Base-by-base conservation (phyloP, 2,113 vertebrate species). In the Dolichallabes microphthalmus region DNA sequence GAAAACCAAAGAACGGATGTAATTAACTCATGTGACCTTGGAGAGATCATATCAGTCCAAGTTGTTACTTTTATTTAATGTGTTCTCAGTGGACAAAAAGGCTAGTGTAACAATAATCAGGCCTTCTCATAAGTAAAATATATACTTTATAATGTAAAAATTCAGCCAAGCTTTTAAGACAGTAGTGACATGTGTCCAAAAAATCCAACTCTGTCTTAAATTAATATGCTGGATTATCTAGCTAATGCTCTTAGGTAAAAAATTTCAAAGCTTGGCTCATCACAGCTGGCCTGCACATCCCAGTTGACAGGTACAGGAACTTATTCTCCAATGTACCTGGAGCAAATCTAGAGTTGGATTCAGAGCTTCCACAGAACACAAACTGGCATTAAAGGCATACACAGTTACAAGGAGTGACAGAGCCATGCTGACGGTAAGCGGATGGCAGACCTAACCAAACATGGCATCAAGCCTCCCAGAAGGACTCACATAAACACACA, bases 321-420 rank as follows among this genome's bases (percentile, higher is more conserved):
- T 87, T 91, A 90, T 91, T 91, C 93, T 93, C 84, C 88, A 91
- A 90, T 85, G 91, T 92, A 92, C 92, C 93, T 93, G 91, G 87
- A 90, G 89, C 86, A 90, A 91, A 92, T 85, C 86, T 90, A 87
- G 89, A 88, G 87, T 80, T 35, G 57, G 85, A 83, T 91, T 90
- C 86, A 88, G 85, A 77, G 87, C 89, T 94, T 94, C 92, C 92
- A 91, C 92, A 91, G 89, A 94, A 94, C 94, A 93, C 90, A 92
- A 89, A 89, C 91, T 92, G 90, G 91, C 89, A 93, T 94, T 93
- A 87, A 77, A 83, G 80, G 32, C 78, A 69, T 74, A 83, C 76
- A 83, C 92, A 90, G 90, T 87, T 83, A 93, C 90, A 75, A 69
- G 66, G 58, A 66, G 90, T 90, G 90, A 93, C 81, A 50, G 87